Percentiles rank a stretch among this genome's conserved stretches.
Conservation (phyloP, 2,888 invertebrate species). For the Drosophila macrothrix region DNA sequence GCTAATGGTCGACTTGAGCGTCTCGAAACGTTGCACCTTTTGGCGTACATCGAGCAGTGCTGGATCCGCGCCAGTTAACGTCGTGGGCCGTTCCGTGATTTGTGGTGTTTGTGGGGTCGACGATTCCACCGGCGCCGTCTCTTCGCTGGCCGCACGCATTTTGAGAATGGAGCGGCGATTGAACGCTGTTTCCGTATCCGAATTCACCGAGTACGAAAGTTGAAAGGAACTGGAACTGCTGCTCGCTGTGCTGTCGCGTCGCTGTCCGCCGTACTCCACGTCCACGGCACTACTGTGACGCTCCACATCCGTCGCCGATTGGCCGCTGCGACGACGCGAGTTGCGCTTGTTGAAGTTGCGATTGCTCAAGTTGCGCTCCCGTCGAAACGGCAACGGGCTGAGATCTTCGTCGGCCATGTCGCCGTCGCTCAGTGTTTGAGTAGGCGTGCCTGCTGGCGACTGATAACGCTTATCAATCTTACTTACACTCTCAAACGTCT, state of each 20-base stretch:
- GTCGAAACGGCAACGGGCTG: constrained; percentile 81
- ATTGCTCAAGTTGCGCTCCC: constrained; percentile 82
- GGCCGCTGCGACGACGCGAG: constrained; percentile 74
- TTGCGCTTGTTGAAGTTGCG: constrained; percentile 79
- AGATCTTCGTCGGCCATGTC: constrained; percentile 79
- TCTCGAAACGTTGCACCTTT: constrained; percentile 81
- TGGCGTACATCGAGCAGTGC: constrained; percentile 79
- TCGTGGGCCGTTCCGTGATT: constrained; percentile 25
- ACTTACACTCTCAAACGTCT: neutral
- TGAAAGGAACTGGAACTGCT: constrained; percentile 74
- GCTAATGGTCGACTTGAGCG: constrained; percentile 58
- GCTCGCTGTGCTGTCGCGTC: constrained; percentile 50
- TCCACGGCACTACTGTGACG: constrained; percentile 51
- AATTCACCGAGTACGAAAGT: constrained; percentile 82
- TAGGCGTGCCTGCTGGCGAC: constrained; percentile 40
- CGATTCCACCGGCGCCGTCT: neutral
- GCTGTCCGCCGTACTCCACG: constrained; percentile 46
- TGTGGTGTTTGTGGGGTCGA: neutral
- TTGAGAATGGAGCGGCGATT: constrained; percentile 75
- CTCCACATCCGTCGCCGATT: constrained; percentile 46
- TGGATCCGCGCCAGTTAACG: constrained; percentile 64
- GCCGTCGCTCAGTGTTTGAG: constrained; percentile 2
- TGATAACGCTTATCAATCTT: constrained; percentile 62
- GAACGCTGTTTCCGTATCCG: constrained; percentile 82
- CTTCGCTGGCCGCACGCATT: constrained; percentile 64